Evolutionary conservation across 1,140 invertebrate genomes (phyloP).

Genomic region (Trichonephila clavata): DNA sequence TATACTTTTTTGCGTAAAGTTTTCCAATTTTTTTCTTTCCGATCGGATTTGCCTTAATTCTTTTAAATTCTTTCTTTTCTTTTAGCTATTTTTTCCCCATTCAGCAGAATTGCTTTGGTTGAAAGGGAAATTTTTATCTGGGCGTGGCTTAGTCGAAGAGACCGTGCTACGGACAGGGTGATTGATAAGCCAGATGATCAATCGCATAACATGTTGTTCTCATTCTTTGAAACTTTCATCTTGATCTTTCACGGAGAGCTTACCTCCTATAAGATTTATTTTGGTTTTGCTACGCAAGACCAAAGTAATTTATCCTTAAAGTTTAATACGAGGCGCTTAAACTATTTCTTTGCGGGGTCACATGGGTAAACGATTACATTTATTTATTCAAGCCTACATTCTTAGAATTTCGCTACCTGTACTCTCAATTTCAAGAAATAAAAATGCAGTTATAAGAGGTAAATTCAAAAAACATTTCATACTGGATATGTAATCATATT

Average conservation of each 20-base stretch:
- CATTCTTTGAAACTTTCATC: conserved; percentile 72
- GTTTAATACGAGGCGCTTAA: conserved; percentile 64
- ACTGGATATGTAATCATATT: background rate
- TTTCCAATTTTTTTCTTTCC: conserved; percentile 46
- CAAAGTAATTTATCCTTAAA: conserved; percentile 72
- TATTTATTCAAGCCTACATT: conserved; percentile 54
- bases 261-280: conserved; percentile 72
- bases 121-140: conserved; percentile 64
- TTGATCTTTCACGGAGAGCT: conserved; percentile 72
- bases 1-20: background rate
- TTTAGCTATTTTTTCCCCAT: conserved; percentile 3
- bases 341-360: conserved; percentile 40
- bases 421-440: background rate
- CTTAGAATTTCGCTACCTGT: background rate
- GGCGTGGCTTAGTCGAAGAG: conserved; percentile 55
- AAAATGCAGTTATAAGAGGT: background rate
- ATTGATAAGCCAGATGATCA: conserved; percentile 73
- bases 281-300: conserved; percentile 51
- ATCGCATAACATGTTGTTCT: conserved; percentile 73
- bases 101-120: conserved; percentile 4
- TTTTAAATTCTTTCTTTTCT: conserved; percentile 58
- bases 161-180: conserved; percentile 68
- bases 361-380: conserved; percentile 56
- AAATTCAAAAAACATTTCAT: background rate
- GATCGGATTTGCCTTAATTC: conserved; percentile 71